Percentiles rank a stretch among this genome's conserved stretches.
Conservation (phyloP, 1,140 invertebrate species). For the Nilaparvata lugens region DNA sequence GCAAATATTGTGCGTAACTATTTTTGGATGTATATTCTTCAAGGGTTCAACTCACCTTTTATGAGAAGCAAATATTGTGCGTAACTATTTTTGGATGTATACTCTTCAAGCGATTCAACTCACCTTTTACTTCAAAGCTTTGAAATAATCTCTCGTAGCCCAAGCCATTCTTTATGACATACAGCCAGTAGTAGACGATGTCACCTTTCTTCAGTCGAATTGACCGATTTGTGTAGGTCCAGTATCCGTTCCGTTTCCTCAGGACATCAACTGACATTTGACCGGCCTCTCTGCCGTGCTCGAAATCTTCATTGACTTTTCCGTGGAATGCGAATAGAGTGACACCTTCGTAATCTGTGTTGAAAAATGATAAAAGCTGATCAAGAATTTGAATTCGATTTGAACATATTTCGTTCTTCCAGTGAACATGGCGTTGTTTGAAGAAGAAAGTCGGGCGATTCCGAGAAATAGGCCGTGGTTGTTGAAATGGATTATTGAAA, state of each 20-base stretch:
- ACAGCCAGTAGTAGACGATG: conserved; percentile 63
- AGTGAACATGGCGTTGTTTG: no score
- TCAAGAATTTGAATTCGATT: no score
- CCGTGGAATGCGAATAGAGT: conserved; percentile 64
- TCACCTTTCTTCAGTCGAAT: conserved; percentile 51
- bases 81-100: no score
- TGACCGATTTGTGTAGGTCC: conserved; percentile 54
- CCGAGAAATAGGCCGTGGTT: no score
- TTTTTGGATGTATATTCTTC: no score
- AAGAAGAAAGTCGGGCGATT: no score
- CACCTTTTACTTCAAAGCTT: neutral
- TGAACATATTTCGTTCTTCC: no score
- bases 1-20: no score
- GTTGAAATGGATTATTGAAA: no score
- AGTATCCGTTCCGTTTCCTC: conserved; percentile 50
- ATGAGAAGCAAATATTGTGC: no score
- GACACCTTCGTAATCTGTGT: conserved; percentile 57
- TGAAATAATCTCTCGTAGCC: conserved; percentile 28
- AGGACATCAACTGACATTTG: conserved; percentile 56
- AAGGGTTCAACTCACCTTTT: no score
- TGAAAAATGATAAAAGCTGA: conserved; percentile 27
- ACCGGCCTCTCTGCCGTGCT: conserved; percentile 53
- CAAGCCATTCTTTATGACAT: conserved; percentile 54
- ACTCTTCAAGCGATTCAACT: no score
- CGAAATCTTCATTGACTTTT: conserved; percentile 62